Conservation (phyloP, 2,797 vertebrate species). For the Salmo trutta region DNA sequence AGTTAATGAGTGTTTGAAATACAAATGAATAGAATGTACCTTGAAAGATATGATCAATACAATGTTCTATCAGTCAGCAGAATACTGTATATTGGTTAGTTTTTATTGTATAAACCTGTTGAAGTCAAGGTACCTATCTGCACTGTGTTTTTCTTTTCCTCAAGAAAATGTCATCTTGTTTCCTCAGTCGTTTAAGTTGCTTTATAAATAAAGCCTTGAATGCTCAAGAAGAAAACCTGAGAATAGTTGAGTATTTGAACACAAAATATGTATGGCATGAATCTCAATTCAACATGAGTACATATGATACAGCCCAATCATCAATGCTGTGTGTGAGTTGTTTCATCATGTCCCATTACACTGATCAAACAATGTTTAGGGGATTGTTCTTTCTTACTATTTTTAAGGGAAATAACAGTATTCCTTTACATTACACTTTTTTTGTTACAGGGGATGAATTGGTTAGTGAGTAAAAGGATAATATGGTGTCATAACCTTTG, state of each 20-base stretch:
- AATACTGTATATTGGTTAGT: conserved; percentile 80
- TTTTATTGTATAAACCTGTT: conserved; percentile 79
- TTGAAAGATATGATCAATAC: conserved; percentile 83
- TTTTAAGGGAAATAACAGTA: not conserved
- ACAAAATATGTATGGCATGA: not conserved
- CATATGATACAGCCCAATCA: conserved; percentile 3
- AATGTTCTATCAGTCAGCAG: conserved; percentile 80
- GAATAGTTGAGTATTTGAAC: conserved; percentile 3
- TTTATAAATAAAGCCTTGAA: conserved; percentile 48
- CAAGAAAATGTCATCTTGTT: conserved; percentile 27
- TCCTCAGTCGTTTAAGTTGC: conserved; percentile 32
- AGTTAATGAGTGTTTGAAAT: conserved; percentile 82
- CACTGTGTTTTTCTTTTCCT: conserved; percentile 58
- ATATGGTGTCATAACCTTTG: conserved; percentile 1
- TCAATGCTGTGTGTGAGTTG: not conserved
- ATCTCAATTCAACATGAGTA: not conserved
- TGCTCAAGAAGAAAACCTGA: conserved; percentile 25
- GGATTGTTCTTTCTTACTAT: not conserved
- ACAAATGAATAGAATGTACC: conserved; percentile 82
- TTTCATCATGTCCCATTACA: not conserved
- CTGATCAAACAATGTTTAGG: not conserved
- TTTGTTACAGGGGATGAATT: not conserved
- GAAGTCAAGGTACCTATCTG: conserved; percentile 68
- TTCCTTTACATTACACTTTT: not conserved
- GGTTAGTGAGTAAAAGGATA: not conserved